phyloP scores from a whole-genome alignment of 2,797 vertebrate genomes.

The Clamator glandarius region DNA sequence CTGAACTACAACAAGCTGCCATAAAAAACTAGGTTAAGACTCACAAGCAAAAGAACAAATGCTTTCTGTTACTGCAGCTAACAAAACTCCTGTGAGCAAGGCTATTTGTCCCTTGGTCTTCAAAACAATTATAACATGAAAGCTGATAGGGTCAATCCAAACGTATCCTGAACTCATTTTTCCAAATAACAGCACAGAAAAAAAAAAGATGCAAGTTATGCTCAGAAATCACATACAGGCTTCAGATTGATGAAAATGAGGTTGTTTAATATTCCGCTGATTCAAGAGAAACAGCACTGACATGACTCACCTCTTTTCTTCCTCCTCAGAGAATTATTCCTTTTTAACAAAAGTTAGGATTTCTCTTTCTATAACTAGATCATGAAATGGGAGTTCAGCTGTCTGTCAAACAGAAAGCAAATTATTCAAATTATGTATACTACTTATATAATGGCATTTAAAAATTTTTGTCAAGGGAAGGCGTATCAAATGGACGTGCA shows the following conservation, averaged over 20 bases:
- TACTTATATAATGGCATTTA: background rate
- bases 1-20: background rate
- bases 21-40: background rate
- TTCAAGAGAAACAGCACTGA: background rate
- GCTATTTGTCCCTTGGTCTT: conserved; percentile 6
- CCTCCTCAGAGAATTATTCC: conserved; percentile 1
- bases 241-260: conserved; percentile 6
- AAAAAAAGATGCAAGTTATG: background rate
- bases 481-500: background rate
- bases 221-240: background rate
- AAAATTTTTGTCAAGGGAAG: background rate
- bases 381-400: background rate
- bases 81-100: background rate
- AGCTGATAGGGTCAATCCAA: background rate
- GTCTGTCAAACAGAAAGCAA: background rate
- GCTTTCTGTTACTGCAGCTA: background rate
- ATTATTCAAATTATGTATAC: background rate
- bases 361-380: background rate
- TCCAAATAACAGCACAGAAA: background rate
- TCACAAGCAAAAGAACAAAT: background rate
- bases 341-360: background rate
- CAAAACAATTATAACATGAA: background rate
- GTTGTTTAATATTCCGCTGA: conserved; percentile 55
- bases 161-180: background rate
- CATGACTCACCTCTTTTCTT: conserved; percentile 52